Evolutionary conservation across 2,113 vertebrate genomes (phyloP).

Genomic region (Ploceus nigricollis): DNA sequence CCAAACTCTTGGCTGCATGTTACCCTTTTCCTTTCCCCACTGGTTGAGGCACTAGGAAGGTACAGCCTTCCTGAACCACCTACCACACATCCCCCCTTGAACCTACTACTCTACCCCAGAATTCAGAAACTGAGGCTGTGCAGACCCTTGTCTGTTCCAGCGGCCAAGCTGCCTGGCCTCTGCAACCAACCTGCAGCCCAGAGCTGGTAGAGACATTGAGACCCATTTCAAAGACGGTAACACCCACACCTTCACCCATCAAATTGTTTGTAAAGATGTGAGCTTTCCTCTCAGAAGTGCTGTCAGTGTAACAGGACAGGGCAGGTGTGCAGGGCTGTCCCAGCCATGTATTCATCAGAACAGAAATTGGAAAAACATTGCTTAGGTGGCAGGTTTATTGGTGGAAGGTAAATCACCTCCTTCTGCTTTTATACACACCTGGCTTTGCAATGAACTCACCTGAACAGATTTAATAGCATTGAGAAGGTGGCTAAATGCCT

Average conservation of each 20-base stretch:
- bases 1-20: rapidly evolving
- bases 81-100: too few species aligned
- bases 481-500: not conserved
- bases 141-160: too few species aligned
- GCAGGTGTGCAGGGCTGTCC: not conserved
- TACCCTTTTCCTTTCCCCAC: not conserved
- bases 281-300: not conserved
- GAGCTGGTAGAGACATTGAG: not conserved
- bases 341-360: not conserved
- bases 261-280: not conserved
- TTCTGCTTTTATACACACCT: not conserved
- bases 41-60: not conserved
- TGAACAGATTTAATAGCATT: not conserved
- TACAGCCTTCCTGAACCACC: rapidly evolving
- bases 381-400: not conserved
- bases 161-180: not conserved
- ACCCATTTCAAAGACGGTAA: not conserved
- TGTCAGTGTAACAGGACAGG: not conserved
- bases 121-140: not conserved
- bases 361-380: not conserved
- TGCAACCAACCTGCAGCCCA: not conserved
- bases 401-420: not conserved
- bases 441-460: not conserved
- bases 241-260: not conserved
- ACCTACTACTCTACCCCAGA: too few species aligned